Evolutionary conservation across 92 coral and sea anemone species (phyloP), one percentile per base, ranked within the genome.

Genomic region (Actinostola sp.): DNA sequence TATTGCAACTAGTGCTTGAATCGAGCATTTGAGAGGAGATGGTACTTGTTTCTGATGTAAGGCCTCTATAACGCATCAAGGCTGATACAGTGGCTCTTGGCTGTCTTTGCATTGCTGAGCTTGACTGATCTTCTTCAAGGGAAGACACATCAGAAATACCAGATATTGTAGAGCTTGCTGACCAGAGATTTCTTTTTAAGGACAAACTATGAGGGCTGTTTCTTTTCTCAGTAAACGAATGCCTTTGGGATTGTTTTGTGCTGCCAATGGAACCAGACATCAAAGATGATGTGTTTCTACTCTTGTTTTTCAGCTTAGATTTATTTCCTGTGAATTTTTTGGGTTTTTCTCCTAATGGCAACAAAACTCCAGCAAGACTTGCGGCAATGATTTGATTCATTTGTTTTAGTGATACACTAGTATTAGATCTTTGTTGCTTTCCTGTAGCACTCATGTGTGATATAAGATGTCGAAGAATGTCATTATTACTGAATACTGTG

Each of bases 11-110:
- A 19, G 67, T 39, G 42, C 19, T 66, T 38, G 42, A 36, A 36
- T 36, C 42, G 11, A 36, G 56, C 29, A 69, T 8, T 8, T 23
- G 30, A 11, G 66, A 31, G 48, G 66, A 28, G 33, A 17, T 30
- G 15, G 71, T 59, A 50, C 31, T 49, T 39, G 79, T 54, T 39
- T 54, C 48, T 0, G 73, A 54, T 59, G 77, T 67, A 36, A 90
- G 84, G 2, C 85, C 90, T 39, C 77, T 72, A 58, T 90, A 90
- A 30, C 96, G 87, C 84, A 87, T 60, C 39, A 90, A 36, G 5
- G 97, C 97, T 8, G 97, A 90, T 12, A 76, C 83, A 7, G 93
- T 83, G 11, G 84, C 69, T 62, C 87, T 83, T 31, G 97, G 97
- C 39, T 90, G 92, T 58, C 65, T 75, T 10, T 88, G 66, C 92